A percentile compares a stretch with the other conserved stretches of the same genome.
Evolutionary conservation across 2,113 vertebrate genomes (phyloP).

Genomic region (Vicugna pacos): DNA sequence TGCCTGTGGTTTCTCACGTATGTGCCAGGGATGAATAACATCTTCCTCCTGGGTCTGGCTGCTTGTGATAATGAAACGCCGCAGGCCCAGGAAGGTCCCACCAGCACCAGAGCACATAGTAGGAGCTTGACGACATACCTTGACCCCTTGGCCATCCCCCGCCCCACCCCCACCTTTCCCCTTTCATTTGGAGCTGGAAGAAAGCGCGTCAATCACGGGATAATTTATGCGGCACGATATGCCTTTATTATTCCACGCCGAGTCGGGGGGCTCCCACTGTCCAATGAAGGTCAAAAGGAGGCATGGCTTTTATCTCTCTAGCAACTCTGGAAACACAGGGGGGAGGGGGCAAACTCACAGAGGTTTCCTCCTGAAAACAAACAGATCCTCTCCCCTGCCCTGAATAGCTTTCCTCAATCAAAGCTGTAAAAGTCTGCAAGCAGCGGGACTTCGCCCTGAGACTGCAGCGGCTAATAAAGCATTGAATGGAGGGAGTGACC

Average conservation of each 20-base stretch:
- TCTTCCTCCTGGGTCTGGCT: not conserved
- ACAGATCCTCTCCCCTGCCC: slow-evolving; percentile 62
- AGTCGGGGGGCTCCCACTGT: slow-evolving; percentile 70
- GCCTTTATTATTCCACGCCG: slow-evolving; percentile 79
- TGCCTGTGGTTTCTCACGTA: not conserved
- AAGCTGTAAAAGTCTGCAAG: slow-evolving; percentile 66
- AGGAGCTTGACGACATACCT: slow-evolving; percentile 6
- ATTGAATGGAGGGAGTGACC: slow-evolving; percentile 82
- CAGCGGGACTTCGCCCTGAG: slow-evolving; percentile 75
- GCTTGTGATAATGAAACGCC: not conserved
- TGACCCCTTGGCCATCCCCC: rapidly evolving
- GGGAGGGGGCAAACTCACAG: slow-evolving; percentile 52
- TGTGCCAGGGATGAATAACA: not conserved
- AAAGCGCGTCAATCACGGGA: slow-evolving; percentile 71
- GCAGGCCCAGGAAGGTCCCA: not conserved
- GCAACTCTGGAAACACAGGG: slow-evolving; percentile 64
- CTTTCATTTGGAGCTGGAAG: slow-evolving; percentile 58
- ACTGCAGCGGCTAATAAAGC: slow-evolving; percentile 73
- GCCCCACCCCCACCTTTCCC: not conserved
- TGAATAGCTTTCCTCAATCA: slow-evolving; percentile 77
- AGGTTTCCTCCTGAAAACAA: slow-evolving; percentile 80
- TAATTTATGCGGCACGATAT: slow-evolving; percentile 80
- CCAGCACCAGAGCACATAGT: not conserved
- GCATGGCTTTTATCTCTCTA: slow-evolving; percentile 80
- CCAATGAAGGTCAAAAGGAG: slow-evolving; percentile 80